Conservation (phyloP, 2,888 invertebrate genomes). For the Incurvaria masculella region DNA sequence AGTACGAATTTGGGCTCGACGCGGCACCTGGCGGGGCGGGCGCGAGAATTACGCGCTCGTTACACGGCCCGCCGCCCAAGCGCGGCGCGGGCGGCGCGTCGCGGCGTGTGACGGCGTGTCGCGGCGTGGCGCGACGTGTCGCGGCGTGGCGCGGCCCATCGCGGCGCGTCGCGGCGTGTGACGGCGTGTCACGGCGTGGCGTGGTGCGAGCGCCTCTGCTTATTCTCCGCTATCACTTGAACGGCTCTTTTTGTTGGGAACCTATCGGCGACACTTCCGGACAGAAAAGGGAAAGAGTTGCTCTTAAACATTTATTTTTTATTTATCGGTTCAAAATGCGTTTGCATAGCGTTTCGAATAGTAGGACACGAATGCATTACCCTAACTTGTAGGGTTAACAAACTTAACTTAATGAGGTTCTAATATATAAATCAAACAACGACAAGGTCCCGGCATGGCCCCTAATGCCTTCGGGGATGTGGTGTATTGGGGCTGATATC, state of each 20-base stretch:
- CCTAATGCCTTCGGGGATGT: too few species aligned
- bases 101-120: conserved; percentile 24
- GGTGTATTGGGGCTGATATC: too few species aligned
- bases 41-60: background rate
- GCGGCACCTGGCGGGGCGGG: background rate
- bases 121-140: conserved; percentile 37
- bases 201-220: conserved; percentile 13
- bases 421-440: too few species aligned
- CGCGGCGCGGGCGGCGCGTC: conserved; percentile 44
- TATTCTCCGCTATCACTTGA: conserved; percentile 29
- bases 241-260: conserved; percentile 30
- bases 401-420: too few species aligned
- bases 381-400: too few species aligned
- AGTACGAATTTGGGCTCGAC: background rate
- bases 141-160: conserved; percentile 17
- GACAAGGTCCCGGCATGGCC: too few species aligned
- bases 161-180: conserved; percentile 34
- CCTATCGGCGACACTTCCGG: conserved; percentile 20
- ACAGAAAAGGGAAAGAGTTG: too few species aligned
- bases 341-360: too few species aligned
- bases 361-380: too few species aligned
- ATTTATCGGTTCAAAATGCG: too few species aligned
- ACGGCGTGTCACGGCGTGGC: too few species aligned
- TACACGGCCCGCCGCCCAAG: conserved; percentile 22
- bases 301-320: too few species aligned